Conservation (phyloP, 2,888 invertebrate genomes). For the Gryllus longicercus region DNA sequence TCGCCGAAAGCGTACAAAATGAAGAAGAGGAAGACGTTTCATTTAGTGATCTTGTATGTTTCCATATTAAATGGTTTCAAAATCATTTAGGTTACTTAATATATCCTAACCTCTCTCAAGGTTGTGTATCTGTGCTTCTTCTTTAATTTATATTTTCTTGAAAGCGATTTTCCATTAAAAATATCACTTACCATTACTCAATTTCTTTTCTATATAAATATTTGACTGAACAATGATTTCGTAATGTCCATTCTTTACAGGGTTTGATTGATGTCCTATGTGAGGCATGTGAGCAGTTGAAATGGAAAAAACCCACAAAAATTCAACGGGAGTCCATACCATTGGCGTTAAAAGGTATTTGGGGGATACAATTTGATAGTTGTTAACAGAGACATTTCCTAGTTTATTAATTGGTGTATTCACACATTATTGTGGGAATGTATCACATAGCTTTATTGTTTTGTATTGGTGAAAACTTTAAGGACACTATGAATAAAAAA, state of each 20-base stretch:
- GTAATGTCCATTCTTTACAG: conserved; percentile 51
- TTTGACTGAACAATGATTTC: background rate
- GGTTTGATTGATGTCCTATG: conserved; percentile 87
- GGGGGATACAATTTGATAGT: background rate
- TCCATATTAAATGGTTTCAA: background rate
- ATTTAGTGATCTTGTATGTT: conserved; percentile 61
- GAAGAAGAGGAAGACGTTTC: conserved; percentile 46
- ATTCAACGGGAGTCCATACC: conserved; percentile 95
- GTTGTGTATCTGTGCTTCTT: background rate
- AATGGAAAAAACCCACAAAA: conserved; percentile 93
- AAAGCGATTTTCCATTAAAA: no score
- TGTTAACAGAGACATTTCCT: conserved; percentile 19
- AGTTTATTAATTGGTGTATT: conserved; percentile 18
- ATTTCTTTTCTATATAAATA: background rate
- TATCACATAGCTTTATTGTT: no score
- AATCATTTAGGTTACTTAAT: background rate
- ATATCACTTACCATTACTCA: background rate
- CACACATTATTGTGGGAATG: background rate
- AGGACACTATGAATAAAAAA: no score
- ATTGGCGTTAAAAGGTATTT: conserved; percentile 74
- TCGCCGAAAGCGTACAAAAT: background rate
- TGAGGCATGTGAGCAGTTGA: conserved; percentile 84
- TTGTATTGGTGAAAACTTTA: no score
- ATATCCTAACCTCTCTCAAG: background rate
- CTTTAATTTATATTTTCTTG: background rate